These are phyloP conservation scores for Sprattus sprattus DNA, from an alignment of 2,113 vertebrate genomes.

Conservation along the genomic window DNA sequence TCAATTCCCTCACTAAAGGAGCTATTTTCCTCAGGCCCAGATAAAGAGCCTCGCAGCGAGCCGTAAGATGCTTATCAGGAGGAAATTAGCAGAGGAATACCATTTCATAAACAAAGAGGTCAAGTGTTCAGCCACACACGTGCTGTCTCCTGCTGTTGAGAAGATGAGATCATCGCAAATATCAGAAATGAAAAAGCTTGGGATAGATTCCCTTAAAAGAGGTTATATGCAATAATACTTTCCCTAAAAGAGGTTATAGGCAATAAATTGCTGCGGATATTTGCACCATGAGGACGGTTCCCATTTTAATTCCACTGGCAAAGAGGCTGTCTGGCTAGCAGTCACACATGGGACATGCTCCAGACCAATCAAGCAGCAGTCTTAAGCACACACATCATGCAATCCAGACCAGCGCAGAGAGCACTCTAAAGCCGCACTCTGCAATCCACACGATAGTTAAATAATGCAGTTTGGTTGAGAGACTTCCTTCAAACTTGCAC, in stretches of 20 bases:
- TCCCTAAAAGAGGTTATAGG: slow-evolving; percentile 58
- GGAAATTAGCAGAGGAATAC: slow-evolving; percentile 73
- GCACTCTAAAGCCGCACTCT: background rate
- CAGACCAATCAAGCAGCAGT: slow-evolving; percentile 40
- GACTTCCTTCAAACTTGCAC: background rate
- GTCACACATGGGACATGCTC: slow-evolving; percentile 45
- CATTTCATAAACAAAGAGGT: slow-evolving; percentile 73
- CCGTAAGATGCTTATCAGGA: slow-evolving; percentile 74
- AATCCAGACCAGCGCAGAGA: background rate
- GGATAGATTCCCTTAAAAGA: slow-evolving; percentile 55
- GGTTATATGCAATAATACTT: slow-evolving; percentile 57
- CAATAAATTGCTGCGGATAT: slow-evolving; percentile 41
- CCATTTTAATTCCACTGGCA: background rate
- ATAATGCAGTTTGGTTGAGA: background rate
- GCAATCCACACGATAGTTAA: background rate
- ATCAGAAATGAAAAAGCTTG: slow-evolving; percentile 51
- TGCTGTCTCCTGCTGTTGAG: slow-evolving; percentile 15
- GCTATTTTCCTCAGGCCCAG: slow-evolving; percentile 65
- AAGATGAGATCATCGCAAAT: slow-evolving; percentile 52
- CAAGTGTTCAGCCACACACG: slow-evolving; percentile 55
- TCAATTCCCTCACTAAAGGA: slow-evolving; percentile 63
- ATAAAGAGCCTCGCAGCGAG: slow-evolving; percentile 72
- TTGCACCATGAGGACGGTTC: slow-evolving; percentile 22
- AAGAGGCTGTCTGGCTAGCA: slow-evolving; percentile 49
- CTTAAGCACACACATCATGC: slow-evolving; percentile 42